Percentiles rank a stretch among this genome's conserved stretches.
These are phyloP conservation scores for Acleris literana DNA, from an alignment of 2,888 invertebrate species.

Conservation along the genomic window DNA sequence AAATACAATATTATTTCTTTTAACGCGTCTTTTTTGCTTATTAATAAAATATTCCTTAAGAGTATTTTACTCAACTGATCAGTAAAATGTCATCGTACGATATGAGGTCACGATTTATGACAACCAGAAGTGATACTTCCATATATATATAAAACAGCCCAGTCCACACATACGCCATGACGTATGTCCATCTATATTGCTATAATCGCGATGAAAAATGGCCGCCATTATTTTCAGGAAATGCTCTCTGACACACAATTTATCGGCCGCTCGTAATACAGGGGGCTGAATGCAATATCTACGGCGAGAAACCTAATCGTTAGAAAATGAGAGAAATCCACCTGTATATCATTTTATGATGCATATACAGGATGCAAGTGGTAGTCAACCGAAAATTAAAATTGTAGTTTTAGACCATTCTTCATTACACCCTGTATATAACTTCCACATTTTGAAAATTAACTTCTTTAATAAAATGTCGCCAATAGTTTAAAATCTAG, in stretches of 20 bases:
- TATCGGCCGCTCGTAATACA: conserved; percentile 25
- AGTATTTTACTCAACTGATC: too few relatives aligned
- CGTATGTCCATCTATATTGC: conserved; percentile 44
- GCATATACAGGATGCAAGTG: neutral
- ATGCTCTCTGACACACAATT: conserved; percentile 43
- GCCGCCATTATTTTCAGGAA: conserved; percentile 48
- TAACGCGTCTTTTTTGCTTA: too few relatives aligned
- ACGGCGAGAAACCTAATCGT: conserved; percentile 14
- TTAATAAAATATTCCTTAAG: too few relatives aligned
- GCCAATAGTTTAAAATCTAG: too few relatives aligned
- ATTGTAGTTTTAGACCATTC: neutral
- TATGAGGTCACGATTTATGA: neutral
- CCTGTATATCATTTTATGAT: neutral
- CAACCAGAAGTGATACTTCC: too few relatives aligned
- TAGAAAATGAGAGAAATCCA: neutral
- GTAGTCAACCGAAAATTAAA: neutral
- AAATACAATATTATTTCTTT: too few relatives aligned
- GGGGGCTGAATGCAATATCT: conserved; percentile 24
- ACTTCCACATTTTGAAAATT: neutral
- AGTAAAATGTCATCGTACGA: too few relatives aligned
- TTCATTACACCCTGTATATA: neutral
- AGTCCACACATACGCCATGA: conserved; percentile 29
- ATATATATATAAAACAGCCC: neutral
- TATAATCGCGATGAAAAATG: conserved; percentile 54
- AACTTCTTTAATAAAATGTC: too few relatives aligned